Conservation (phyloP, 2,888 invertebrate genomes). For the Dione vanillae region DNA sequence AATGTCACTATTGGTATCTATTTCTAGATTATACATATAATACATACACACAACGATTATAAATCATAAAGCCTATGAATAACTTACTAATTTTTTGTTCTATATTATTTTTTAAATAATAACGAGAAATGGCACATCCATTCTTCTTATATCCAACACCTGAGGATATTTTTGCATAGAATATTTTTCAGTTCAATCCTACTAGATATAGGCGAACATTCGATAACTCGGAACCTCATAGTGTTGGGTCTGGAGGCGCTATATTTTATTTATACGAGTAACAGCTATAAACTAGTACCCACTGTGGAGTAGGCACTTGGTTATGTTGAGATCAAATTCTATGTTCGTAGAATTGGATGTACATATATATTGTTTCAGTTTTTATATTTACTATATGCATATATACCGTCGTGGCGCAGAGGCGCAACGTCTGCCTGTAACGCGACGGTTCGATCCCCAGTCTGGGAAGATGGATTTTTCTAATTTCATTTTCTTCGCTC, state of each 20-base stretch:
- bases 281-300: constrained; percentile 6
- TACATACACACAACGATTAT: background rate
- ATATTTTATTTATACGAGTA: constrained; percentile 46
- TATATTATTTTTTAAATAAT: background rate
- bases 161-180: constrained; percentile 65
- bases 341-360: background rate
- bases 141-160: constrained; percentile 41
- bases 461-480: no score
- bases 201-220: constrained; percentile 54
- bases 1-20: no score
- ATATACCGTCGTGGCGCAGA: no score
- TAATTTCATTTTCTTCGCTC: no score
- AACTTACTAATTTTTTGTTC: background rate
- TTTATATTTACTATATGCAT: background rate
- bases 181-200: constrained; percentile 71
- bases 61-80: background rate
- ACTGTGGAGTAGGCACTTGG: background rate
- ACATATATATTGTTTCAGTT: background rate
- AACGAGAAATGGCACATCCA: constrained; percentile 50
- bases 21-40: no score
- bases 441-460: no score
- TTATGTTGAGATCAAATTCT: constrained; percentile 34
- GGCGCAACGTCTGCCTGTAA: no score
- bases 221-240: constrained; percentile 49
- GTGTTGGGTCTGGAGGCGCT: constrained; percentile 29